Percentiles rank a stretch among this genome's conserved stretches.
phyloP scores from a whole-genome alignment of 2,888 invertebrate species.

The Branchellion lobata region DNA sequence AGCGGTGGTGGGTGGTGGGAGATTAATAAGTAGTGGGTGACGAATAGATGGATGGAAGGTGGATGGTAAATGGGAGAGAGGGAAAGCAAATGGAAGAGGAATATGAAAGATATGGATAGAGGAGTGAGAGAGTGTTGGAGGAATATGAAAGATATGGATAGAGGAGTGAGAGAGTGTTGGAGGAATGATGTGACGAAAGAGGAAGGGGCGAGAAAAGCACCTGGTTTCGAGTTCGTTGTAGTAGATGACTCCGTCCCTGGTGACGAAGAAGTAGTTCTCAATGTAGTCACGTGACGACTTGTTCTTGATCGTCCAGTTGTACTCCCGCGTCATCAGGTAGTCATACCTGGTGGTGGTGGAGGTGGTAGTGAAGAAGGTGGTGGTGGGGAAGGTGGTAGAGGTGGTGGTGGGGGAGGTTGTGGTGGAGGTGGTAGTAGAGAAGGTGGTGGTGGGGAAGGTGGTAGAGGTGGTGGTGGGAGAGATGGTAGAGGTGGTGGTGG shows the following conservation, averaged over 20 bases:
- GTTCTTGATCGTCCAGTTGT: slow-evolving; percentile 98
- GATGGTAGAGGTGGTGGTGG: background rate
- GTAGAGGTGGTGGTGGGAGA: background rate
- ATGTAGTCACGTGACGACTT: slow-evolving; percentile 91
- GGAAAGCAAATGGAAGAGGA: background rate
- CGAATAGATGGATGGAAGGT: too few species aligned
- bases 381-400: background rate
- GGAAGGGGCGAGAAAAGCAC: slow-evolving; percentile 54
- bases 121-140: too few species aligned
- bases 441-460: background rate
- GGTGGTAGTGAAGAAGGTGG: background rate
- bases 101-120: too few species aligned
- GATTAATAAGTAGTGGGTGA: background rate
- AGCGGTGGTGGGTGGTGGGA: slow-evolving; percentile 10
- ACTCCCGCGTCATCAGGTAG: slow-evolving; percentile 94
- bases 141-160: too few species aligned
- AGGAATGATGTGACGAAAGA: background rate
- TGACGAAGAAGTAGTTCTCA: slow-evolving; percentile 93
- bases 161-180: background rate
- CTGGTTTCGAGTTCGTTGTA: slow-evolving; percentile 90
- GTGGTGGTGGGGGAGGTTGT: background rate
- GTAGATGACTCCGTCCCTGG: slow-evolving; percentile 84
- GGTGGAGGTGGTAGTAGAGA: background rate
- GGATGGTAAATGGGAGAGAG: too few species aligned
- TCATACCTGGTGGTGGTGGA: slow-evolving; percentile 70